phyloP scores from a whole-genome alignment of 2,797 vertebrate genomes.

The Alectoris magna region DNA sequence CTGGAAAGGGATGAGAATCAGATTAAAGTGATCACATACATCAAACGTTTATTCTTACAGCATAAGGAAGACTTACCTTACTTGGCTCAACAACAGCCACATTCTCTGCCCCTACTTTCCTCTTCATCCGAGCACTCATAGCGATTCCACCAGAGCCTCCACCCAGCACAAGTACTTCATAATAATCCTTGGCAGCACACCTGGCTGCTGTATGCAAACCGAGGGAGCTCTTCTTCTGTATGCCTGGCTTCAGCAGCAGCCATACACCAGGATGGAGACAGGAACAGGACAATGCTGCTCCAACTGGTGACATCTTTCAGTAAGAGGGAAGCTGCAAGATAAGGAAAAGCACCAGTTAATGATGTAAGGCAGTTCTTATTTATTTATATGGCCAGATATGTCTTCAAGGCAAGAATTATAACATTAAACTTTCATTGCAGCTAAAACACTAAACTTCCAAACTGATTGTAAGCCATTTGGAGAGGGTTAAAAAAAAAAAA shows the following conservation, averaged over 20 bases:
- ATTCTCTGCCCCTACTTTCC: conserved; percentile 88
- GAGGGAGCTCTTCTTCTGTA: conserved; percentile 34
- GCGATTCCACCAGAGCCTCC: conserved; percentile 91
- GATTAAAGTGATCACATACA: background rate
- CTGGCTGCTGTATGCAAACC: conserved; percentile 81
- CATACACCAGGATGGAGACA: conserved; percentile 12
- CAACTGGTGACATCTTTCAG: conserved; percentile 69
- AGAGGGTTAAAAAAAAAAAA: background rate
- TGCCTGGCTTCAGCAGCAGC: conserved; percentile 59
- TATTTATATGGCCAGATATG: background rate
- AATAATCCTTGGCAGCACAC: conserved; percentile 83
- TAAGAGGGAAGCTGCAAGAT: background rate
- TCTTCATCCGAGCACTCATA: conserved; percentile 95
- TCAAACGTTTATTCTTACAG: background rate
- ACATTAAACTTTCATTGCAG: background rate
- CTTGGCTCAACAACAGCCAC: conserved; percentile 95
- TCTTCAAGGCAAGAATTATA: background rate
- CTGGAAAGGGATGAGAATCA: background rate
- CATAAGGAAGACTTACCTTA: conserved; percentile 76
- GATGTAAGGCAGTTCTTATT: background rate
- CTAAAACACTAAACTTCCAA: background rate
- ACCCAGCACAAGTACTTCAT: conserved; percentile 92
- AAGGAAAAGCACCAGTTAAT: background rate
- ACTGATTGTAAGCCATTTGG: background rate
- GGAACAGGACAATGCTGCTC: conserved; percentile 7